Evolutionary conservation across 2,888 invertebrate species (phyloP), one percentile per base, ranked within the genome.

Genomic region (Blomia tropicalis): DNA sequence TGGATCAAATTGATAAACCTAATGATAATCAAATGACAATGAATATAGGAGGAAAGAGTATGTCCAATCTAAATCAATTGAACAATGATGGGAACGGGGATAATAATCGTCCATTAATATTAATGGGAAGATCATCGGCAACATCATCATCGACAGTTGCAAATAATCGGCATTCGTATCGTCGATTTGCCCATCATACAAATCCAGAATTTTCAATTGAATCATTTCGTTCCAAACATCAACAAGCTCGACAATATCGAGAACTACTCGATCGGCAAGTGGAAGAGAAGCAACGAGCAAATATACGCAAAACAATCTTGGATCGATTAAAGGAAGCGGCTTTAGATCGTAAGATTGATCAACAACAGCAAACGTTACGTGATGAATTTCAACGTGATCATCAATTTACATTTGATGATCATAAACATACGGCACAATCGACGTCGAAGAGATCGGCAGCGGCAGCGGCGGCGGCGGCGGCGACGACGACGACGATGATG

Each of bases 351-450:
- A 56, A 56, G 23, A 3, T 56, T 1, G 2, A 4, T 19, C 2
- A 3, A 30, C 2, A 56, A 7, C 56, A 56, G 19, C 2, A 3
- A 31, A 3, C 25, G 11, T 19, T 56, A 30, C n/a, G 25, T n/a
- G 56, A 56, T 14, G 56, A 56, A 56, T 56, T 56, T 7, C 27
- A 56, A 29, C 14, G n/a, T 4, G 56, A 56, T 19, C 56, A 56
- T 27, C 51, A 29, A 22, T 29, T 29, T 7, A 14, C 25, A 29
- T 29, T 29, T 2, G 56, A 56, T 14, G n/a, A 56, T 56, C 56
- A 5, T 31, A 54, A 7, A n/a, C 4, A 54, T 5, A 7, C 17
- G 5, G 25, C 5, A 19, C 4, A 54, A 3, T 14, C 29, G 14
- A 31, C 29, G 22, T 19, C 7, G 7, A 36, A 36, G 36, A 11